Evolutionary conservation across 2,888 invertebrate species (phyloP), one percentile per base, ranked within the genome.

Genomic region (Scotopteryx bipunctaria): DNA sequence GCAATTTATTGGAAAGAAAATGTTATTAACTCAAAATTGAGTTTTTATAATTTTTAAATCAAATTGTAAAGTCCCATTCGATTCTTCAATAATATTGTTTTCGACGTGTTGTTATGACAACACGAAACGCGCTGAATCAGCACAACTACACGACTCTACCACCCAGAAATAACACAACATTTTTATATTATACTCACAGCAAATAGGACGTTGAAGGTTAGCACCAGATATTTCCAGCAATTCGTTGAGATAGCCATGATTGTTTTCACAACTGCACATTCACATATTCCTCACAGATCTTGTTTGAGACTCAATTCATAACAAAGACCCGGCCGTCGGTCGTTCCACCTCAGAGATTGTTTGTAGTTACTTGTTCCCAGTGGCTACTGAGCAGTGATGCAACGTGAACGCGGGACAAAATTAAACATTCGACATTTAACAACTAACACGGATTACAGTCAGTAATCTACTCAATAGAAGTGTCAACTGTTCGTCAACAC

Each of bases 191-290:
- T 6, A 54, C 91, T 90, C 64, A 91, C 91, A 47, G 84, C 90
- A 67, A 91, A 89, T 62, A 91, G 67, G 32, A 88, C 73, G 62
- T 91, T 90, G 78, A 86, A 91, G 61, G 81, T 82, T 69, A 91
- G 67, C 68, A 91, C 89, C 15, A 91, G 75, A 75, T 90, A 90
- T 79, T 90, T 89, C 87, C 90, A 90, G 69, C 90, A 89, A 70
- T 86, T 90, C 50, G 88, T 83, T 21, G 89, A 87, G 55, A 90
- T 69, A 60, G 83, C 85, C 91, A 91, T 91, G 76, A 76, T 79
- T 61, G 55, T 66, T 52, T 44, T 15, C 44, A 40, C 51, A 42
- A 55, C 66, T 62, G 44, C 65, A 66, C 68, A 75, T 81, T 88
- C 86, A 88, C 88, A 88, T 88, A 71, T 44, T 54, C 49, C 41